Evolutionary conservation across 2,888 invertebrate genomes (phyloP).

Genomic region (Pachycephus smyrnensis): DNA sequence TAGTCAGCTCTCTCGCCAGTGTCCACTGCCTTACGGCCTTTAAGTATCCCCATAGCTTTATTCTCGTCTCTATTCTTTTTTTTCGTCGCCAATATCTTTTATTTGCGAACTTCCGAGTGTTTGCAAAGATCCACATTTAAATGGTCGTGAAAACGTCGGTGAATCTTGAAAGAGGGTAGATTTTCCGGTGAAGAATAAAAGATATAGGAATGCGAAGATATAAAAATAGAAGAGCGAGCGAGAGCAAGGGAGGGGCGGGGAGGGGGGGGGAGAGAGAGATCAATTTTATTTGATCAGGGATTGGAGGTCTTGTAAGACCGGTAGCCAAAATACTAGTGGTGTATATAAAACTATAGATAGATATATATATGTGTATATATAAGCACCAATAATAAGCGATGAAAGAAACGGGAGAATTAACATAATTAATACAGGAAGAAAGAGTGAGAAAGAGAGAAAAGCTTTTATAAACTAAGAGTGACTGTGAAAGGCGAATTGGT

Average conservation of each 20-base stretch:
- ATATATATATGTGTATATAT: too few relatives aligned
- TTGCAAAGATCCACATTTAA: neutral
- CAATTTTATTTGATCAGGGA: too few relatives aligned
- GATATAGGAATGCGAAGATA: neutral
- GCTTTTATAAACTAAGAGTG: neutral
- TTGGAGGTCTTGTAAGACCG: too few relatives aligned
- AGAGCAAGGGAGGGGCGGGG: constrained; percentile 22
- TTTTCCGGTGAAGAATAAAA: neutral
- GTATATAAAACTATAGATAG: too few relatives aligned
- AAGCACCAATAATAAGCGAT: too few relatives aligned
- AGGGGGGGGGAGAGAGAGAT: constrained; percentile 7
- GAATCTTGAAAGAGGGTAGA: neutral
- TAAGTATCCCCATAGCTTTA: constrained; percentile 18
- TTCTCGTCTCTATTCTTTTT: constrained; percentile 24
- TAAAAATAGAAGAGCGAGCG: neutral
- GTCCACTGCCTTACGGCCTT: neutral
- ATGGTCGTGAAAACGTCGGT: neutral
- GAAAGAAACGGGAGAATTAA: too few relatives aligned
- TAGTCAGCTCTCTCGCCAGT: neutral
- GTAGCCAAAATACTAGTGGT: too few relatives aligned
- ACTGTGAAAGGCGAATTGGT: neutral
- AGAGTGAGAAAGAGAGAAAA: constrained; percentile 7
- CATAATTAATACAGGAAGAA: too few relatives aligned
- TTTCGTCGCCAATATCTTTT: constrained; percentile 8
- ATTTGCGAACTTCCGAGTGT: neutral